Base-by-base conservation (phyloP, 2,888 invertebrate species). In the Nezara viridula region DNA sequence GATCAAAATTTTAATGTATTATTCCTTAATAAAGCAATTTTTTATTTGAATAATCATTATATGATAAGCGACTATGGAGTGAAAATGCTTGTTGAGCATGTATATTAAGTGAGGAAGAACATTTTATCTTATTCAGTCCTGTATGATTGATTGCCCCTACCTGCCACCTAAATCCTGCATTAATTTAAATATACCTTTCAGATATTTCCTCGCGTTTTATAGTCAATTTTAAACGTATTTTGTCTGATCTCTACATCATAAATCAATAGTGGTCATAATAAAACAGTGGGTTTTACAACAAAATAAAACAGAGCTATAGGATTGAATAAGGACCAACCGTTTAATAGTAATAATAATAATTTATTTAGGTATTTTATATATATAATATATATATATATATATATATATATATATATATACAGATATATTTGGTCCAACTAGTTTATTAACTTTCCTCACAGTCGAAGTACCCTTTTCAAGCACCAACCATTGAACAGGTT, bases 121-220 rank as follows among this genome's bases (percentile, higher is more conserved):
- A 32, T 60, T 60, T 60, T 60, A 60, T 60, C 60, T 60, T 60
- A 27, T 27, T 60, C 60, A 60, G 16, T 0, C 16, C 60, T 27
- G 14, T 27, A 60, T 60, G 60, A 60, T 60, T 60, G 60, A 60
- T 60, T 12, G 16, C 24, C 27, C 14, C 60, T 16, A 27, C 60
- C 60, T 60, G 60, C 60, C 60, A 32, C n/a, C 60, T 32, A 27
- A 60, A 60, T 32, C 60, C 60, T 27, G 27, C 27, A 60, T 27
- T 60, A 60, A 60, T 60, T 60, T 32, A 60, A 60, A 60, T 60
- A 60, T 60, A 60, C 60, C 60, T 60, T 60, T 60, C 14, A 60
- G 14, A 60, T 60, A 60, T 60, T 32, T 27, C 21, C 60, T 32
- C 32, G 9, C 3, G 27, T 60, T 60, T 60, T 60, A 60, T 60